Evolutionary conservation across 2,888 invertebrate species (phyloP).

Genomic region (Diploptera punctata): DNA sequence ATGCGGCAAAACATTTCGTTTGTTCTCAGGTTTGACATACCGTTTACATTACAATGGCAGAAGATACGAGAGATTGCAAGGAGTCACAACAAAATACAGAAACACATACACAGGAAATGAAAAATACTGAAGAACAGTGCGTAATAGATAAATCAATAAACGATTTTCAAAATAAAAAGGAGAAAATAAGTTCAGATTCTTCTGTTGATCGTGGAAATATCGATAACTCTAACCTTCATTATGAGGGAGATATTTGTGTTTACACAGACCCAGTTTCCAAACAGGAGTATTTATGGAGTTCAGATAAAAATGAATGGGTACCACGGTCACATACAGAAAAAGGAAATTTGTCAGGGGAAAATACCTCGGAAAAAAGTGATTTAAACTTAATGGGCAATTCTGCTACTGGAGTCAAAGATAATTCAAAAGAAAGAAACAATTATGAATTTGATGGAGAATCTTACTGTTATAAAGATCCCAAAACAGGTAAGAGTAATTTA

Average conservation of each 20-base stretch:
- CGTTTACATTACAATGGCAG: not conserved
- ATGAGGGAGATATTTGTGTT: conserved; percentile 72
- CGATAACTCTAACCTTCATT: conserved; percentile 61
- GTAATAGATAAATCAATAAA: no score
- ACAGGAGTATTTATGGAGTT: conserved; percentile 71
- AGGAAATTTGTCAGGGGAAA: not conserved
- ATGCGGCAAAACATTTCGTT: no score
- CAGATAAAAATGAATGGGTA: conserved; percentile 53
- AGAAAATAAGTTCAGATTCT: not conserved
- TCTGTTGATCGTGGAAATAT: not conserved
- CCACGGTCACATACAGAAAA: conserved; percentile 29
- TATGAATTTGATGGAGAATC: conserved; percentile 50
- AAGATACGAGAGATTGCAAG: not conserved
- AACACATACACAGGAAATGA: not conserved
- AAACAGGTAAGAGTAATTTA: conserved; percentile 45
- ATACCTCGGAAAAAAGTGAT: not conserved
- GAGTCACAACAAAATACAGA: not conserved
- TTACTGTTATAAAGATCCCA: conserved; percentile 47
- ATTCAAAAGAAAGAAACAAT: conserved; percentile 41
- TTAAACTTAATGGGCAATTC: no score
- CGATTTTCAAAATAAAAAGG: not conserved
- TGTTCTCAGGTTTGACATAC: no score
- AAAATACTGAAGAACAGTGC: not conserved
- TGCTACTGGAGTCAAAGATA: no score
- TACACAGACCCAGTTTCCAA: conserved; percentile 77